phyloP scores from a whole-genome alignment of 2,888 invertebrate genomes.

The Melanostoma mellinum region DNA sequence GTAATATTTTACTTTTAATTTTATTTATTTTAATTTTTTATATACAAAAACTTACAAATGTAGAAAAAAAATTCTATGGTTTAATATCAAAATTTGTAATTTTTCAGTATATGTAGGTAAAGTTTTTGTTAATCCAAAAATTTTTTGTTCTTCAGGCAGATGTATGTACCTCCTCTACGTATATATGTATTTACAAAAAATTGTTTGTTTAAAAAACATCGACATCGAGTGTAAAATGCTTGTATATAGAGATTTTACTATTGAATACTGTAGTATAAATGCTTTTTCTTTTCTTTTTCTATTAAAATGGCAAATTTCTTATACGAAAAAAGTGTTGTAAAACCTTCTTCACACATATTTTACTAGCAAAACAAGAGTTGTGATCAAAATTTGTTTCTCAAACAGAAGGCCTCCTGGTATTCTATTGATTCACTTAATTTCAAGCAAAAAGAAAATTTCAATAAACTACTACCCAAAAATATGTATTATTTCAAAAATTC shows the following conservation, averaged over 20 bases:
- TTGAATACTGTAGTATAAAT: conserved; percentile 57
- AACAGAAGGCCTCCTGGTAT: conserved; percentile 68
- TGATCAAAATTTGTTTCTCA: conserved; percentile 59
- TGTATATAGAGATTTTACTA: conserved; percentile 53
- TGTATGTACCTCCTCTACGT: conserved; percentile 15
- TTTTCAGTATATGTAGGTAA: conserved; percentile 9
- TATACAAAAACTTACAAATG: conserved; percentile 69
- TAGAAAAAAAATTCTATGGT: conserved; percentile 50
- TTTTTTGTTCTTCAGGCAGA: conserved; percentile 29
- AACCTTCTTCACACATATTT: conserved; percentile 20
- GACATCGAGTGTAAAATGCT: conserved; percentile 61
- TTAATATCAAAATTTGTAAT: conserved; percentile 67
- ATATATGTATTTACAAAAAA: conserved; percentile 61
- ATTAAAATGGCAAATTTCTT: conserved; percentile 65
- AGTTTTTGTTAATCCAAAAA: conserved; percentile 23
- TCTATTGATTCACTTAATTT: conserved; percentile 42
- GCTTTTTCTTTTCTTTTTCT: conserved; percentile 31
- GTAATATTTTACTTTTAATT: conserved; percentile 19
- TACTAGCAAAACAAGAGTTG: conserved; percentile 7
- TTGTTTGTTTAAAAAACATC: conserved; percentile 53
- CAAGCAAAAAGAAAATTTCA: conserved; percentile 25
- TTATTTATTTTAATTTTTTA: conserved; percentile 19
- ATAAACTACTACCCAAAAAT: conserved; percentile 20
- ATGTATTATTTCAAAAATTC: conserved; percentile 51
- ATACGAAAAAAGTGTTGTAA: conserved; percentile 38